Percentiles rank a stretch among this genome's conserved stretches.
These are phyloP conservation scores for Batillaria attramentaria DNA, from an alignment of 1,140 invertebrate species.

Conservation along the genomic window DNA sequence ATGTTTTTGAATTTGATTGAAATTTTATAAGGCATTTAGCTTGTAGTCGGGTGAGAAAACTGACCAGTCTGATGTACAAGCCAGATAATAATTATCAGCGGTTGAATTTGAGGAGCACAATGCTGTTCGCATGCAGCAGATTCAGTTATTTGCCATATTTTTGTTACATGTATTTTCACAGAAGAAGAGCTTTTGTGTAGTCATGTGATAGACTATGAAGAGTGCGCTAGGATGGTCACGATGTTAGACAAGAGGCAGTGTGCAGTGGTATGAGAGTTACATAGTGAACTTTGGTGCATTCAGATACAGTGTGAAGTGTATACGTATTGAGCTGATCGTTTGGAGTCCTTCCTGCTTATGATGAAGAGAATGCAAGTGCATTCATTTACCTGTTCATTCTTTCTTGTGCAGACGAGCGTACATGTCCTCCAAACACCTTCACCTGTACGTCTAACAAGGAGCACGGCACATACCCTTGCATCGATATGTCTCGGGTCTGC, in stretches of 20 bases:
- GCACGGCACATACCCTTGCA: conserved; percentile 73
- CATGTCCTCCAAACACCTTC: conserved; percentile 59
- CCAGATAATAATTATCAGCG: no score
- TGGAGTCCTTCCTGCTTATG: neutral
- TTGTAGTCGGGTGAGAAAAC: no score
- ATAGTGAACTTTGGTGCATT: neutral
- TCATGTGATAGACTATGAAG: no score
- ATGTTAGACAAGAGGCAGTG: neutral
- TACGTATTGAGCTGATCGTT: neutral
- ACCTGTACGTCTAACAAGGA: conserved; percentile 76
- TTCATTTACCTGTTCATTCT: neutral
- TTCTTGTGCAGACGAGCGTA: conserved; percentile 45
- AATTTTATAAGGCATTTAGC: no score
- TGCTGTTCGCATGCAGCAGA: no score
- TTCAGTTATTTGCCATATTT: no score
- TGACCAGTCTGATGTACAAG: no score
- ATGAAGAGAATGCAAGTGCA: neutral
- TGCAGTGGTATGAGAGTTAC: neutral
- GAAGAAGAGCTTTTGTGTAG: no score
- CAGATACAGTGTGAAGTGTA: neutral
- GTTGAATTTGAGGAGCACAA: no score
- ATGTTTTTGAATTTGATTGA: no score
- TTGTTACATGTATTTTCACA: no score
- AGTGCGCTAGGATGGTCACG: no score
- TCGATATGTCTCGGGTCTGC: conserved; percentile 64